phyloP scores from a whole-genome alignment of 2,113 vertebrate genomes.

The Oryzias melastigma region DNA sequence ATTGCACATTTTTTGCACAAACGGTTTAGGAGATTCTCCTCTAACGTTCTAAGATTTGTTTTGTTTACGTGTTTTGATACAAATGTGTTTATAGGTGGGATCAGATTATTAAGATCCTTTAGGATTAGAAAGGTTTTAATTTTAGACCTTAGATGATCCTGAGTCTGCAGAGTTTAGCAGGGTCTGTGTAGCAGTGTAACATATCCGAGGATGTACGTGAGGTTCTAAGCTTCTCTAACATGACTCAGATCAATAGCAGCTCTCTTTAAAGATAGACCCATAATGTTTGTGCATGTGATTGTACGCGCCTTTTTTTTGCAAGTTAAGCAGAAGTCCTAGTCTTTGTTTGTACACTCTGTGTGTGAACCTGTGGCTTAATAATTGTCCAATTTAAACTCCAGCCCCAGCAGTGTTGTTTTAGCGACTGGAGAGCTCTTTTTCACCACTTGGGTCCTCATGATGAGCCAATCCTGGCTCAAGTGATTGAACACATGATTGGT shows the following conservation, averaged over 20 bases:
- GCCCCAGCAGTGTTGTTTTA: slow-evolving; percentile 1
- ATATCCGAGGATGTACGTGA: no score
- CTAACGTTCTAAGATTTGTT: no score
- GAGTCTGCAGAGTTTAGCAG: no score
- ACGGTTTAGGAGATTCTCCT: no score
- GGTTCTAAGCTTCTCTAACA: no score
- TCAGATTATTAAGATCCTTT: no score
- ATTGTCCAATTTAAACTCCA: slow-evolving; percentile 14
- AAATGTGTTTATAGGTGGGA: no score
- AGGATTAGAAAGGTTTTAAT: no score
- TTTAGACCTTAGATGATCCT: no score
- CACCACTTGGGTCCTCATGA: slow-evolving; percentile 46
- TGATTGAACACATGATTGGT: slow-evolving; percentile 5
- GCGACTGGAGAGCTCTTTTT: slow-evolving; percentile 6
- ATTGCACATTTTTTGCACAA: no score
- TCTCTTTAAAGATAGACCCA: neutral
- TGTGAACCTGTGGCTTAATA: slow-evolving; percentile 30
- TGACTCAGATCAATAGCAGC: neutral
- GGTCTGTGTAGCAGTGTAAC: no score
- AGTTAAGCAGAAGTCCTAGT: slow-evolving; percentile 21
- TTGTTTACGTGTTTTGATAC: no score
- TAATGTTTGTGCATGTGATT: slow-evolving; percentile 3
- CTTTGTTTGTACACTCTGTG: slow-evolving; percentile 36
- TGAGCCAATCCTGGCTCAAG: slow-evolving; percentile 54
- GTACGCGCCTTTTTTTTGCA: slow-evolving; percentile 2